Percentiles rank a stretch among this genome's conserved stretches.
These are phyloP conservation scores for Caradrina kadenii DNA, from an alignment of 2,888 invertebrate species.

Conservation along the genomic window DNA sequence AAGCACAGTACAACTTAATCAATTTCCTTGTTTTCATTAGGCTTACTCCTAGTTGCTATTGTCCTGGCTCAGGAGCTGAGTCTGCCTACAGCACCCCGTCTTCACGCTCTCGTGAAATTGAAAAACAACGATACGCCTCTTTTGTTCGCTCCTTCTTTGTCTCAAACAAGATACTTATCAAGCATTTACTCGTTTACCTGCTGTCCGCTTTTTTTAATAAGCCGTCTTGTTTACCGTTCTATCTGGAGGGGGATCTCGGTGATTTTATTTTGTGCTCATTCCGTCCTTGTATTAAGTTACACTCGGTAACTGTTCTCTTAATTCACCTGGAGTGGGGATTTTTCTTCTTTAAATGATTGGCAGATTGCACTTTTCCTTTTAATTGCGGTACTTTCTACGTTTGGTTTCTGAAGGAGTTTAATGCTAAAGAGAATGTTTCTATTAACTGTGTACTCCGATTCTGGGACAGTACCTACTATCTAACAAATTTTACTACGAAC, in stretches of 20 bases:
- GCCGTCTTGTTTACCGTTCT: constrained; percentile 69
- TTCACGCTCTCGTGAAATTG: constrained; percentile 71
- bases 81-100: constrained; percentile 41
- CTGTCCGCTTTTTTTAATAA: constrained; percentile 79
- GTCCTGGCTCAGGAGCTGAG: constrained; percentile 41
- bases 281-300: constrained; percentile 63
- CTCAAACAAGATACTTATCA: constrained; percentile 87
- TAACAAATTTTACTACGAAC: too few relatives aligned
- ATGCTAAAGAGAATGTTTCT: too few relatives aligned
- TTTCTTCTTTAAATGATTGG: constrained; percentile 37
- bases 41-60: constrained; percentile 36
- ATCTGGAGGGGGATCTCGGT: constrained; percentile 59
- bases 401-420: not conserved
- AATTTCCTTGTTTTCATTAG: constrained; percentile 39
- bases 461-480: too few relatives aligned
- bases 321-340: constrained; percentile 41
- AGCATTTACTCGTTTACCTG: constrained; percentile 85
- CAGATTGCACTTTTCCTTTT: constrained; percentile 20
- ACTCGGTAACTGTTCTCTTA: constrained; percentile 59
- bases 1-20: constrained; percentile 25
- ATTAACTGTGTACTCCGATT: too few relatives aligned
- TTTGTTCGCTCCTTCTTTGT: constrained; percentile 85
- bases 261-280: constrained; percentile 64
- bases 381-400: not conserved
- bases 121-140: constrained; percentile 83